Percentiles rank a stretch among this genome's conserved stretches.
These are phyloP conservation scores for Drosophila rubida DNA, from an alignment of 2,888 invertebrate species.

Conservation along the genomic window DNA sequence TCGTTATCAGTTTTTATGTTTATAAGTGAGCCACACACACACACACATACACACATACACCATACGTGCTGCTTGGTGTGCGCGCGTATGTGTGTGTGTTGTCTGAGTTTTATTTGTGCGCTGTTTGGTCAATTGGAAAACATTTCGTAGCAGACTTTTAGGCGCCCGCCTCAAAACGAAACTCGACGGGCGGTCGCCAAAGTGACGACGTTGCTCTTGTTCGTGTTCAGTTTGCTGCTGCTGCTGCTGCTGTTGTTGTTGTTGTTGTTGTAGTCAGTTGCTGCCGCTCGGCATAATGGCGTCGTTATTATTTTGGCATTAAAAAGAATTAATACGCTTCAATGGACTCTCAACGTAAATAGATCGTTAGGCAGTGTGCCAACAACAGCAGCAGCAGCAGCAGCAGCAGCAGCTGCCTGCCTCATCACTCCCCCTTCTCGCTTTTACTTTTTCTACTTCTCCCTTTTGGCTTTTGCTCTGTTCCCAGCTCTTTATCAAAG, in stretches of 20 bases:
- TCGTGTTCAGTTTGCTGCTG: conserved; percentile 5
- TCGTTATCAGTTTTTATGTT: conserved; percentile 80
- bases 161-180: conserved; percentile 57
- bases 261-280: conserved; percentile 28
- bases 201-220: conserved; percentile 53
- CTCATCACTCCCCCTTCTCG: not conserved
- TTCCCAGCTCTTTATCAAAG: conserved; percentile 49
- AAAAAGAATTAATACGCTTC: conserved; percentile 81
- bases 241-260: conserved; percentile 17
- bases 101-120: conserved; percentile 72
- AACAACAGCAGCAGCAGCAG: conserved; percentile 26
- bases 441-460: not conserved
- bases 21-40: conserved; percentile 67
- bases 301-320: conserved; percentile 80
- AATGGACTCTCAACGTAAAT: conserved; percentile 77
- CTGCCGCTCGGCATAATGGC: conserved; percentile 74
- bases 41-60: conserved; percentile 31
- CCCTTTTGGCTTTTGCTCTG: conserved; percentile 1
- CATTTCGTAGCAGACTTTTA: conserved; percentile 77
- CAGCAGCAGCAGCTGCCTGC: conserved; percentile 1
- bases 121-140: conserved; percentile 81
- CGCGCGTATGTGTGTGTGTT: conserved; percentile 36
- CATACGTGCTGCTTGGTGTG: conserved; percentile 8
- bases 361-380: conserved; percentile 76
- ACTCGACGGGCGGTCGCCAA: conserved; percentile 65